Conservation (phyloP, 2,797 vertebrate species). For the Decapterus maruadsi region DNA sequence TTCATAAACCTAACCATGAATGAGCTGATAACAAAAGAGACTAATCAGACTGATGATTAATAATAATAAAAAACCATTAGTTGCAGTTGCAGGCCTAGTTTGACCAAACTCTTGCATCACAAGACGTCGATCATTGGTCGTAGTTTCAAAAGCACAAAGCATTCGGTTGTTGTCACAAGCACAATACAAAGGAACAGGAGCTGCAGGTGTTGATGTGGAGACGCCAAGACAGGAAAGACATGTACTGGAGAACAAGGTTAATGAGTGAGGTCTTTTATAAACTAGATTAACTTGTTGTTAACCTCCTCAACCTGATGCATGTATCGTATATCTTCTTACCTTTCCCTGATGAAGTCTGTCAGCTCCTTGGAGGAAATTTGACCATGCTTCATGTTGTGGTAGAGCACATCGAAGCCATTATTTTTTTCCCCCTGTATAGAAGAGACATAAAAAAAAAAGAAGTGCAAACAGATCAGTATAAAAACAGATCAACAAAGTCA, state of each 20-base stretch:
- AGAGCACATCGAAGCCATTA: conserved; percentile 97
- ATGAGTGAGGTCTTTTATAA: neutral
- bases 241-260: neutral
- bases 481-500: neutral
- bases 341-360: conserved; percentile 98
- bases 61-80: too few relatives aligned
- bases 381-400: conserved; percentile 99
- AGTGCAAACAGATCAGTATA: conserved; percentile 15
- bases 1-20: neutral
- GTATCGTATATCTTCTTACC: conserved; percentile 84
- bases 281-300: neutral
- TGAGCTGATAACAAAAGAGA: neutral
- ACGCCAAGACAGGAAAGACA: conserved; percentile 13
- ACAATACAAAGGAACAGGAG: conserved; percentile 16
- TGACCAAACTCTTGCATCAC: neutral
- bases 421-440: conserved; percentile 94
- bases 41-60: too few relatives aligned
- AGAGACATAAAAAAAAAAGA: conserved; percentile 49
- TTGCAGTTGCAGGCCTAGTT: neutral
- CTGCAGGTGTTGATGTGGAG: conserved; percentile 6
- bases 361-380: conserved; percentile 98
- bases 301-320: neutral
- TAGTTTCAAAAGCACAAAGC: neutral
- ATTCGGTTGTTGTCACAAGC: neutral
- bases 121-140: too few relatives aligned